phyloP scores from a whole-genome alignment of 2,113 vertebrate genomes.

The Ondatra zibethicus region DNA sequence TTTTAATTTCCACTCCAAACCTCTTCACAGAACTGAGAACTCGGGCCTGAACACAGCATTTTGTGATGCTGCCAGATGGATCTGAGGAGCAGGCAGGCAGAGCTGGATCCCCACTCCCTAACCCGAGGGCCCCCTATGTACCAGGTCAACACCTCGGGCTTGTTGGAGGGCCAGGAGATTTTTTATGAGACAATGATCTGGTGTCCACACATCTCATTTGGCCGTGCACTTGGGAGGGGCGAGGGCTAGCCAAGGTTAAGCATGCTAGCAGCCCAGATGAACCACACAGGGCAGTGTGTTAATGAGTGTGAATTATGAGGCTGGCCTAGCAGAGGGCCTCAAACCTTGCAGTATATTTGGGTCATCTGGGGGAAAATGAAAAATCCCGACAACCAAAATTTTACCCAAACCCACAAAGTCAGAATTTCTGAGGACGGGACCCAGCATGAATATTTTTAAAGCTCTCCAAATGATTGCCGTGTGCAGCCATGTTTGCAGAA shows the following conservation, averaged over 20 bases:
- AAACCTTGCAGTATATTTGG: not conserved
- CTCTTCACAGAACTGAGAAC: not conserved
- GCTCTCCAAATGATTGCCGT: not conserved
- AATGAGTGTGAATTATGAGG: not conserved
- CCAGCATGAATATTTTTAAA: not conserved
- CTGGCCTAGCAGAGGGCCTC: not conserved
- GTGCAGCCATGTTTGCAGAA: not conserved
- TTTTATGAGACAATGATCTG: not conserved
- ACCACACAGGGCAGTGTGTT: not conserved
- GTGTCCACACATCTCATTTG: not conserved
- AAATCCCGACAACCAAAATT: not conserved
- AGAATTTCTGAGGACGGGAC: not conserved
- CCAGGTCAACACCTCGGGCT: not conserved
- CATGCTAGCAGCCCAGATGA: too few species aligned
- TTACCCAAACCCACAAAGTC: not conserved
- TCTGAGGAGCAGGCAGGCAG: not conserved
- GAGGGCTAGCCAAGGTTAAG: not conserved
- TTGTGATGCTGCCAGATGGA: not conserved
- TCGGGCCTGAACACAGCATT: not conserved
- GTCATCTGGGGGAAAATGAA: not conserved
- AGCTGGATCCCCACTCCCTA: not conserved
- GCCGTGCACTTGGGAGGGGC: not conserved
- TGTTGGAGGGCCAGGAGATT: not conserved
- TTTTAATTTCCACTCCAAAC: not conserved
- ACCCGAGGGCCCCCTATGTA: not conserved